Conservation (phyloP, 1,140 invertebrate species). For the Tetramorium alpestre region DNA sequence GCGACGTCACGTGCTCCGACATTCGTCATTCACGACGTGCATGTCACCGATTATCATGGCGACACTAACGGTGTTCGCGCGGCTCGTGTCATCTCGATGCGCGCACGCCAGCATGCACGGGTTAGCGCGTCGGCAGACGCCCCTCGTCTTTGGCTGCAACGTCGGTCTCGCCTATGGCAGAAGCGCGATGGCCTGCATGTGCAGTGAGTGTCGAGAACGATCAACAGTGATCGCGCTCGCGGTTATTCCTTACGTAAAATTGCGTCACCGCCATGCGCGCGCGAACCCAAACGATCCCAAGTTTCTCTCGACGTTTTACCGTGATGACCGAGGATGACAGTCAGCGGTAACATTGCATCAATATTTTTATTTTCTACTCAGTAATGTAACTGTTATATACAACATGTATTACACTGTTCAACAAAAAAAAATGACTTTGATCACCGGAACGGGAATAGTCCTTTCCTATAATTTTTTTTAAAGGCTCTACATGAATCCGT, state of each 20-base stretch:
- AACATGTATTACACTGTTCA: too few relatives aligned
- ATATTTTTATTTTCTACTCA: too few relatives aligned
- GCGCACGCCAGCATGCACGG: slow-evolving; percentile 72
- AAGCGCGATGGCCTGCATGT: slow-evolving; percentile 74
- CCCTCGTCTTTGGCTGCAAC: slow-evolving; percentile 46
- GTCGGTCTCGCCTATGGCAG: slow-evolving; percentile 56
- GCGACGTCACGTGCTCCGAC: slow-evolving; percentile 61
- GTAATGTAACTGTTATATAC: too few relatives aligned
- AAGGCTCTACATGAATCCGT: too few relatives aligned
- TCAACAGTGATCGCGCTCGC: background rate
- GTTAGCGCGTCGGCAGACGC: slow-evolving; percentile 25
- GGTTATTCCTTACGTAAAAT: slow-evolving; percentile 5
- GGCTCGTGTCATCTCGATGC: slow-evolving; percentile 72
- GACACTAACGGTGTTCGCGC: slow-evolving; percentile 78
- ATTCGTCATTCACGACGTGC: slow-evolving; percentile 10
- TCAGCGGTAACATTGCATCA: too few relatives aligned
- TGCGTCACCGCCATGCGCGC: background rate
- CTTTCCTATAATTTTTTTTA: too few relatives aligned
- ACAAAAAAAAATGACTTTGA: too few relatives aligned
- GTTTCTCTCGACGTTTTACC: too few relatives aligned
- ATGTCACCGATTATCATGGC: slow-evolving; percentile 75
- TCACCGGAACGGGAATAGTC: too few relatives aligned
- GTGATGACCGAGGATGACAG: too few relatives aligned
- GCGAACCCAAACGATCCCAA: background rate
- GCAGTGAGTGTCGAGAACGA: slow-evolving; percentile 79